Evolutionary conservation across 1,140 invertebrate species (phyloP).

Genomic region (Laupala kohalensis): DNA sequence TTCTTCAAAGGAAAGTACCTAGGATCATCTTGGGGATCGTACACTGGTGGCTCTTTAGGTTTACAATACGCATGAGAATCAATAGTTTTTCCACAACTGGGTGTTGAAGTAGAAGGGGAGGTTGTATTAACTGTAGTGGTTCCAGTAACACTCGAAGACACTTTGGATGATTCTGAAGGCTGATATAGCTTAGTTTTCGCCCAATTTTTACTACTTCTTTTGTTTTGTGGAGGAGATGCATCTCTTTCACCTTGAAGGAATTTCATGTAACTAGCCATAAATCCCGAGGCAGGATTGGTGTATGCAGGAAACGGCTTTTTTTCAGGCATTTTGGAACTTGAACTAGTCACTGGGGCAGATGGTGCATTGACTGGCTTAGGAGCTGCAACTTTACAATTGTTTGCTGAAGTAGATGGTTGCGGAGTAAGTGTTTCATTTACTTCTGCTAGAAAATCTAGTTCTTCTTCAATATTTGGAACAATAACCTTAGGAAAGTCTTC

Average conservation of each 20-base stretch:
- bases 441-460: slow-evolving; percentile 53
- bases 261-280: slow-evolving; percentile 73
- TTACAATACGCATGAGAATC: neutral
- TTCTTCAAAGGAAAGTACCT: slow-evolving; percentile 57
- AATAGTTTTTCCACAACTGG: slow-evolving; percentile 7
- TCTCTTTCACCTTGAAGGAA: slow-evolving; percentile 70
- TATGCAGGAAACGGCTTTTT: slow-evolving; percentile 14
- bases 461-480: slow-evolving; percentile 73
- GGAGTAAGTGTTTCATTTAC: slow-evolving; percentile 22
- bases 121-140: slow-evolving; percentile 11
- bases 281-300: slow-evolving; percentile 53
- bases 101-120: slow-evolving; percentile 10
- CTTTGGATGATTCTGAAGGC: slow-evolving; percentile 22
- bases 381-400: slow-evolving; percentile 10
- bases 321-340: slow-evolving; percentile 16
- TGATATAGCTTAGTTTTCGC: slow-evolving; percentile 34
- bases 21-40: slow-evolving; percentile 46
- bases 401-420: slow-evolving; percentile 30
- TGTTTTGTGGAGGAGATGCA: slow-evolving; percentile 55
- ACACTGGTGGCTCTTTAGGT: slow-evolving; percentile 7
- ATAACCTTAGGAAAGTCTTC: slow-evolving; percentile 63
- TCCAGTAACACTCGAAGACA: slow-evolving; percentile 14
- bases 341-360: neutral
- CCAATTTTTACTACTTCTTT: slow-evolving; percentile 50
- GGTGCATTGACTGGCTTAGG: slow-evolving; percentile 17